A percentile compares a stretch with the other conserved stretches of the same genome.
Evolutionary conservation across 2,113 vertebrate species (phyloP).

Genomic region (Cyanoliseus patagonus): DNA sequence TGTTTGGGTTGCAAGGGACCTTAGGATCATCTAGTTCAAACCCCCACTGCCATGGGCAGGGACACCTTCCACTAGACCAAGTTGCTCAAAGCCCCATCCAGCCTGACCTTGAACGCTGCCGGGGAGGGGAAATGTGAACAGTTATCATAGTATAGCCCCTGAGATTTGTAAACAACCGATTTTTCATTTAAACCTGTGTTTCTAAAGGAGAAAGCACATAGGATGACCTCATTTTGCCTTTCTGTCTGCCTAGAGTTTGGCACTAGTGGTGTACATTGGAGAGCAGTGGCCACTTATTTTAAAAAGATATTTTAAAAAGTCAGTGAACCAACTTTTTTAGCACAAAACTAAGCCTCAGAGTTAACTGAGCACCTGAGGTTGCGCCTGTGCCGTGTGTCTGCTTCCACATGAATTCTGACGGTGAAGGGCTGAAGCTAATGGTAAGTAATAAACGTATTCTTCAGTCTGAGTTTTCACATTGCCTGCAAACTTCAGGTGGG

Average conservation of each 20-base stretch:
- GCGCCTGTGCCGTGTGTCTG: fast-evolving
- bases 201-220: background rate
- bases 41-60: background rate
- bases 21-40: background rate
- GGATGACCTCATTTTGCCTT: background rate
- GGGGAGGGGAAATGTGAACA: background rate
- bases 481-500: background rate
- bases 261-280: background rate
- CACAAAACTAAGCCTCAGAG: background rate
- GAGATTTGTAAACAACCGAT: background rate
- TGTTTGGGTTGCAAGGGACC: background rate
- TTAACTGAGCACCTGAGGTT: background rate
- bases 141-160: background rate
- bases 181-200: background rate
- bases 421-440: background rate
- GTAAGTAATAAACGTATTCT: background rate
- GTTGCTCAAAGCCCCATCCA: background rate
- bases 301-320: background rate
- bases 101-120: background rate
- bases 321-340: background rate
- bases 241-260: background rate
- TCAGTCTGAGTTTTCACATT: background rate
- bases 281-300: background rate
- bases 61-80: background rate
- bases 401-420: background rate